Conservation (phyloP, 2,888 invertebrate genomes). For the Hirtodrosophila duncani region DNA sequence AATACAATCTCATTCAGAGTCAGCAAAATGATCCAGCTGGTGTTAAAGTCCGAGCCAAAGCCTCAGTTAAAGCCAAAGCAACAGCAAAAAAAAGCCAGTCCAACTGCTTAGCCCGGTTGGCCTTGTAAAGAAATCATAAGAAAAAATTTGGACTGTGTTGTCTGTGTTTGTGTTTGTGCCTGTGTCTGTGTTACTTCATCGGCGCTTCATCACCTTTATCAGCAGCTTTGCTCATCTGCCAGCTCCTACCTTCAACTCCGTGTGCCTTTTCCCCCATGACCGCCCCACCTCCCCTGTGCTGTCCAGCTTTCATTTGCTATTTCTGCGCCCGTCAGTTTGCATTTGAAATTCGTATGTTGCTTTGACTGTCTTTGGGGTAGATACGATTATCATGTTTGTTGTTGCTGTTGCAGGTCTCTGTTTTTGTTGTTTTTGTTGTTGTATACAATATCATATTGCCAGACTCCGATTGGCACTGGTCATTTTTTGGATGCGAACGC, state of each 20-base stretch:
- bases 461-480: neutral
- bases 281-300: neutral
- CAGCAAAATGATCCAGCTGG: conserved; percentile 21
- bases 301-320: too few species aligned
- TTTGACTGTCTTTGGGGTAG: too few species aligned
- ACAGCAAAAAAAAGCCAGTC: conserved; percentile 26
- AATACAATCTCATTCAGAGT: conserved; percentile 11
- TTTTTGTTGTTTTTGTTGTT: too few species aligned
- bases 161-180: too few species aligned
- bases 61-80: conserved; percentile 20
- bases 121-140: conserved; percentile 46
- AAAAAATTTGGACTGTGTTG: conserved; percentile 49
- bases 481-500: conserved; percentile 8
- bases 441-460: too few species aligned
- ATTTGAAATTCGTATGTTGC: too few species aligned
- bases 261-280: neutral
- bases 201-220: conserved; percentile 54
- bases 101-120: conserved; percentile 51
- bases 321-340: too few species aligned
- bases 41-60: neutral
- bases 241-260: conserved; percentile 9
- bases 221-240: conserved; percentile 10
- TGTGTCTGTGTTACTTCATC: conserved; percentile 60
- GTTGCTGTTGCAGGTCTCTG: too few species aligned
- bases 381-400: too few species aligned